Base-by-base conservation (phyloP, 2,888 invertebrate genomes). In the Antitype chi region DNA sequence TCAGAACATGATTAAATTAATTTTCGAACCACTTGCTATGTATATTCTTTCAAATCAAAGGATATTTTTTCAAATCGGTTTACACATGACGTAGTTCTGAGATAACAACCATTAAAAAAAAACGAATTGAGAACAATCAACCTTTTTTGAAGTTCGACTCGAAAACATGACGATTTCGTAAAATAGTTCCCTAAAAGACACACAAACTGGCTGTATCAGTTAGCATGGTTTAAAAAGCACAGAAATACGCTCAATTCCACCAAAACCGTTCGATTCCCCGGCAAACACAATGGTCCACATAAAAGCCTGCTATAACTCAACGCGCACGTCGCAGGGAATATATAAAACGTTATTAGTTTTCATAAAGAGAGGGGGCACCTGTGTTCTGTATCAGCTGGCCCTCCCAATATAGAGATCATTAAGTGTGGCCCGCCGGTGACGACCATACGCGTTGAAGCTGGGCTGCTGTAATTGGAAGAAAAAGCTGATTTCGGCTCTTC, bases 321-420 rank as follows among this genome's bases (percentile, higher is more conserved):
- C 43, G 57, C 69, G 57, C 66, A 70, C 63, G 70, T 74, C 64
- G 74, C 73, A 63, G 70, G 82, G 82, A 86, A 90, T 90, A 90
- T 88, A 90, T 89, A 90, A 89, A 90, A 87, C 75, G 86, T 86
- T 90, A 90, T 90, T 91, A 90, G 90, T 90, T 90, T 89, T 86
- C 86, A 88, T 89, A 89, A 84, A 83, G 85, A 85, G 86, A 57
- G 68, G 68, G 71, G 47, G 78, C 91, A 91, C 90, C 88, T 90
- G 90, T 70, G 81, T 25, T 23, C 72, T 64, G 87, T 76, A 84
- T 85, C 92, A 90, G 90, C 89, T 92, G 92, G 72, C 81, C 67
- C 84, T 73, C 60, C 84, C 90, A 88, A 90, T 91, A 91, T 88
- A 76, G 86, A 73, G 78, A 47, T 59, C 81, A 77, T 86, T 84